phyloP scores from a whole-genome alignment of 2,797 vertebrate genomes.

The Danio jaintianensis region DNA sequence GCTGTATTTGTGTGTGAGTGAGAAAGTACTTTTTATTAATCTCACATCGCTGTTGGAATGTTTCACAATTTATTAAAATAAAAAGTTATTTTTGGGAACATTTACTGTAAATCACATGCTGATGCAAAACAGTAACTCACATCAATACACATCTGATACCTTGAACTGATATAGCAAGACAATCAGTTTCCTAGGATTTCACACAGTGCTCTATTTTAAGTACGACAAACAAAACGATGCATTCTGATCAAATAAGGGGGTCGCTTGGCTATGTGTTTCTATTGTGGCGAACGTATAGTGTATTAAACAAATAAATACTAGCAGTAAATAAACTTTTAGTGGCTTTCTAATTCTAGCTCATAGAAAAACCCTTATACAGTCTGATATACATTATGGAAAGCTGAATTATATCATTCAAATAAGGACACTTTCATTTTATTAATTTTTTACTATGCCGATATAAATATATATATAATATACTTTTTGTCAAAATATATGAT shows the following conservation, averaged over 20 bases:
- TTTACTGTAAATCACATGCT: slow-evolving; percentile 58
- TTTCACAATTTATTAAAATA: slow-evolving; percentile 59
- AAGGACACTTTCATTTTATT: slow-evolving; percentile 97
- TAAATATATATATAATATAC: slow-evolving; percentile 94
- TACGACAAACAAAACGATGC: slow-evolving; percentile 66
- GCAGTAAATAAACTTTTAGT: slow-evolving; percentile 81
- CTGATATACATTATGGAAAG: slow-evolving; percentile 87
- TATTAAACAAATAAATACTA: slow-evolving; percentile 84
- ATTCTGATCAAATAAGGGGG: slow-evolving; percentile 66
- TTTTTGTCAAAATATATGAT: slow-evolving; percentile 99
- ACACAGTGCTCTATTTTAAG: slow-evolving; percentile 72
- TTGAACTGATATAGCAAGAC: slow-evolving; percentile 56
- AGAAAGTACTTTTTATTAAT: slow-evolving; percentile 27
- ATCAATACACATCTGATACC: slow-evolving; percentile 65
- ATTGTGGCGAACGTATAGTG: slow-evolving; percentile 71
- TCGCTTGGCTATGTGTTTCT: slow-evolving; percentile 60
- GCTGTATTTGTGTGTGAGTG: background rate
- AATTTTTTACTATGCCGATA: slow-evolving; percentile 90
- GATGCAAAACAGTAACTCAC: slow-evolving; percentile 52
- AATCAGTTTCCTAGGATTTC: slow-evolving; percentile 62
- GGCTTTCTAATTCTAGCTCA: slow-evolving; percentile 74
- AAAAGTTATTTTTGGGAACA: slow-evolving; percentile 56
- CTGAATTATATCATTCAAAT: slow-evolving; percentile 93
- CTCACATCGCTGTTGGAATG: slow-evolving; percentile 40
- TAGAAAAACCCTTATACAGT: slow-evolving; percentile 82